phyloP scores from a whole-genome alignment of 2,888 invertebrate genomes.

The Coenonympha arcania region DNA sequence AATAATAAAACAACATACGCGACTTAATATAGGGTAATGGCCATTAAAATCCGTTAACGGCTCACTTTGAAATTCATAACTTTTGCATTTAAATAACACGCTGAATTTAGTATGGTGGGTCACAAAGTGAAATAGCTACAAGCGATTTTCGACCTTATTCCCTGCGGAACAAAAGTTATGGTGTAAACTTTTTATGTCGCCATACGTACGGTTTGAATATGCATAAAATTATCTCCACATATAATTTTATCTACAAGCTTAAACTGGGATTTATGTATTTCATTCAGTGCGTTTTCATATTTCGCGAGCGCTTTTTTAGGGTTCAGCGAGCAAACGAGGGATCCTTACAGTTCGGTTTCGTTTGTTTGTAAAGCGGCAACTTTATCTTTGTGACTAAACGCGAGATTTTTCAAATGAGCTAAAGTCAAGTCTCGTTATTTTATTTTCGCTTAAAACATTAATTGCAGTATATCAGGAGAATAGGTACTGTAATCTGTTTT shows the following conservation, averaged over 20 bases:
- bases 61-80: slow-evolving; percentile 28
- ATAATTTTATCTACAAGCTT: slow-evolving; percentile 31
- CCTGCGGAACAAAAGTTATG: background rate
- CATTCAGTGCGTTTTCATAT: slow-evolving; percentile 30
- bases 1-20: slow-evolving; percentile 21
- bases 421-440: no score
- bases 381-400: no score
- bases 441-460: no score
- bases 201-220: slow-evolving; percentile 25
- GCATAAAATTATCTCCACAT: slow-evolving; percentile 27
- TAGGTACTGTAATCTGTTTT: no score
- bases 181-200: slow-evolving; percentile 8
- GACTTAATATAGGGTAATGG: slow-evolving; percentile 22
- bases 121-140: background rate
- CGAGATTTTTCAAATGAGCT: no score
- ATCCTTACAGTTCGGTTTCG: background rate
- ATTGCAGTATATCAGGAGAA: no score
- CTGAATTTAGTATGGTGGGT: slow-evolving; percentile 32
- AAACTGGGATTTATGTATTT: slow-evolving; percentile 32
- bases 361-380: no score
- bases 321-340: background rate
- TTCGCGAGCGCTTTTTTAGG: slow-evolving; percentile 19
- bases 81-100: slow-evolving; percentile 27
- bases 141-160: slow-evolving; percentile 8
- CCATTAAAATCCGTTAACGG: slow-evolving; percentile 25